Evolutionary conservation across 2,888 invertebrate species (phyloP).

Genomic region (Lycia hirtaria): DNA sequence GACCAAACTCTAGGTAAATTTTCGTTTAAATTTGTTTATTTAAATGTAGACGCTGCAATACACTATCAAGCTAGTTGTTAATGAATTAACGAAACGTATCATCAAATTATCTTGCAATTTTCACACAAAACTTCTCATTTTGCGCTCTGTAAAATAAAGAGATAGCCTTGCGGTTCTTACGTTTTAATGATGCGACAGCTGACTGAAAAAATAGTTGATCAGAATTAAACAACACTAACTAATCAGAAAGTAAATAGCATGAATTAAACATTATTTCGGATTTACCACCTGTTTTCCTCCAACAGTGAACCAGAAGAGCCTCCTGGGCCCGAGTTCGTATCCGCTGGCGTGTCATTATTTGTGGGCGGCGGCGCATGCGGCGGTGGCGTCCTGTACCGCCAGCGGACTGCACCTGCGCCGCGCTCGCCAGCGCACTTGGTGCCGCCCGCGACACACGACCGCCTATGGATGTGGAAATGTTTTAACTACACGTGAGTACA

Average conservation of each 20-base stretch:
- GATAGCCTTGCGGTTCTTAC: no score
- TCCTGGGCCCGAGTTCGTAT: constrained; percentile 85
- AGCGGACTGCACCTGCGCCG: constrained; percentile 78
- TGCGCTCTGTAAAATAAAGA: no score
- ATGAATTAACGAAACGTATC: no score
- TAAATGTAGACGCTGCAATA: no score
- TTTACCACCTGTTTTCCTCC: constrained; percentile 9
- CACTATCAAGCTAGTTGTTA: no score
- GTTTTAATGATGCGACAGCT: no score
- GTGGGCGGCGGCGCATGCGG: constrained; percentile 85
- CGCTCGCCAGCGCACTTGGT: constrained; percentile 83
- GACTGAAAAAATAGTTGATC: not conserved
- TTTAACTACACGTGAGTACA: constrained; percentile 87
- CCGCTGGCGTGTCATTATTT: constrained; percentile 87
- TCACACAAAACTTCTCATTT: no score
- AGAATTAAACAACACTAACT: not conserved
- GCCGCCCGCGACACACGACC: constrained; percentile 84
- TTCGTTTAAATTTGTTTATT: no score
- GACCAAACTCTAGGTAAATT: no score
- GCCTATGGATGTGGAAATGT: constrained; percentile 89
- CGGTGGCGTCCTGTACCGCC: constrained; percentile 84
- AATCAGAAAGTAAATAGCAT: not conserved
- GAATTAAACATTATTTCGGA: not conserved
- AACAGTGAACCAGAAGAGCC: constrained; percentile 72
- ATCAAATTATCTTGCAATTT: no score